Conservation (phyloP, 1,140 invertebrate genomes). For the Drosophila subpulchrella region DNA sequence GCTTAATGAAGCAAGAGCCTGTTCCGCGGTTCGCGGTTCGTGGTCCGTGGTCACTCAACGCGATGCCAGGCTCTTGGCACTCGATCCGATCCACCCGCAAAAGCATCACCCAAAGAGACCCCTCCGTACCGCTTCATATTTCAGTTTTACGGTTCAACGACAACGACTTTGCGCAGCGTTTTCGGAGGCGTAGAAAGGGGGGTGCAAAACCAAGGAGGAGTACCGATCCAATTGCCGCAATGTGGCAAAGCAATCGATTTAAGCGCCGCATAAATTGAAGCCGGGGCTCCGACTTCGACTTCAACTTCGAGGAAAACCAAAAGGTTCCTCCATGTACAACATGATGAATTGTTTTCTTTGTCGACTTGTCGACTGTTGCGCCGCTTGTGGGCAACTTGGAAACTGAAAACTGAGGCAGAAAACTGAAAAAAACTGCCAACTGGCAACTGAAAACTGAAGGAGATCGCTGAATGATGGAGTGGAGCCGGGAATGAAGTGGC, state of each 20-base stretch:
- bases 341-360: slow-evolving; percentile 82
- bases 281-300: slow-evolving; percentile 32
- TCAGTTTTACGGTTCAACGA: slow-evolving; percentile 79
- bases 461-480: slow-evolving; percentile 52
- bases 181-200: slow-evolving; percentile 2
- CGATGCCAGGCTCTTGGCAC: slow-evolving; percentile 39
- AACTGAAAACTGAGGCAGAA: slow-evolving; percentile 23
- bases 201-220: slow-evolving; percentile 19
- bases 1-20: slow-evolving; percentile 73
- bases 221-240: slow-evolving; percentile 69
- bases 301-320: slow-evolving; percentile 40
- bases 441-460: slow-evolving; percentile 20
- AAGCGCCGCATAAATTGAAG: slow-evolving; percentile 79
- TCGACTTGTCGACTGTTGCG: slow-evolving; percentile 73
- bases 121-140: slow-evolving; percentile 55
- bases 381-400: slow-evolving; percentile 38
- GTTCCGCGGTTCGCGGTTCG: slow-evolving; percentile 26
- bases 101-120: slow-evolving; percentile 45
- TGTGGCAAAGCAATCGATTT: slow-evolving; percentile 82
- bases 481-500: slow-evolving; percentile 65
- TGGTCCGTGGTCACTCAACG: slow-evolving; percentile 69
- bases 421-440: slow-evolving; percentile 38
- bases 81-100: slow-evolving; percentile 59
- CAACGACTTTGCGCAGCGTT: slow-evolving; percentile 43
- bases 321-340: slow-evolving; percentile 78